Evolutionary conservation across 1,140 invertebrate genomes (phyloP).

Genomic region (Hyphantria cunea): DNA sequence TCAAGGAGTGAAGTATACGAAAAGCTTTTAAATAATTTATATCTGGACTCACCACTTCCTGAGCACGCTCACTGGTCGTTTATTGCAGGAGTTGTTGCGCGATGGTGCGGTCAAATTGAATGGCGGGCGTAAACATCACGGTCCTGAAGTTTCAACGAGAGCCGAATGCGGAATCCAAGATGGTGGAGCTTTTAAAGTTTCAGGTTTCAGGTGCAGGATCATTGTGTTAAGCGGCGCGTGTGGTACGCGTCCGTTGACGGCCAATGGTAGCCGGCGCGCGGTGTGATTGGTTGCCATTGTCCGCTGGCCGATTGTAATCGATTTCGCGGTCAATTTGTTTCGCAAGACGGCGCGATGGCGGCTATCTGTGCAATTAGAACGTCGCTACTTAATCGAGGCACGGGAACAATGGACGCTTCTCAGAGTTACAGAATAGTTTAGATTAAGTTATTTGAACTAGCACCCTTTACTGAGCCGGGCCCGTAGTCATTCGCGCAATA

Average conservation of each 20-base stretch:
- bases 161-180: constrained; percentile 54
- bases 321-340: constrained; percentile 61
- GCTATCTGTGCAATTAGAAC: constrained; percentile 49
- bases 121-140: constrained; percentile 9
- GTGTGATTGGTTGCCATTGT: constrained; percentile 47
- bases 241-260: constrained; percentile 1
- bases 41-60: too few species aligned
- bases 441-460: constrained; percentile 17
- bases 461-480: background rate
- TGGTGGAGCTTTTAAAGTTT: constrained; percentile 43
- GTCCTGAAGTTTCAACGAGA: constrained; percentile 30
- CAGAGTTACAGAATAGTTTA: constrained; percentile 13
- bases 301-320: constrained; percentile 44
- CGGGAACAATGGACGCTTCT: constrained; percentile 21
- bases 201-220: constrained; percentile 47
- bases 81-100: background rate
- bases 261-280: constrained; percentile 31
- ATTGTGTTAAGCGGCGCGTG: constrained; percentile 54
- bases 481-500: background rate
- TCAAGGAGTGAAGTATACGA: too few species aligned
- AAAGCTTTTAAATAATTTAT: too few species aligned
- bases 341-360: constrained; percentile 43
- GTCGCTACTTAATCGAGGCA: constrained; percentile 51
- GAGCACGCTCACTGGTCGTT: too few species aligned
- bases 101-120: too few species aligned